phyloP scores from a whole-genome alignment of 1,140 invertebrate genomes.

The Hyphantria cunea region DNA sequence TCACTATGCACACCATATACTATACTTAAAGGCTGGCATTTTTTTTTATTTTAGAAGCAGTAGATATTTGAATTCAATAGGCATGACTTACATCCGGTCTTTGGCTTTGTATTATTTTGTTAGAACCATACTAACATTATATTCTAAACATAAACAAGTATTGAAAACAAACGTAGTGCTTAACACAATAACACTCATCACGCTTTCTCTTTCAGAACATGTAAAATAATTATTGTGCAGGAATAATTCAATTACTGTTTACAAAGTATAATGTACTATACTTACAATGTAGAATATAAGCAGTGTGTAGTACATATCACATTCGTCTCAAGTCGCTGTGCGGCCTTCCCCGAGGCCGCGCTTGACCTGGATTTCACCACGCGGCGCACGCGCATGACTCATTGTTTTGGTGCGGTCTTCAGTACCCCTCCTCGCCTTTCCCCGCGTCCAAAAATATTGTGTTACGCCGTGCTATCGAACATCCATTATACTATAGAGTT shows the following conservation, averaged over 20 bases:
- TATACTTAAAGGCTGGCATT: no score
- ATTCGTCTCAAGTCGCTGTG: constrained; percentile 30
- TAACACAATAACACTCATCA: no score
- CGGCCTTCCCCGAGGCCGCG: constrained; percentile 61
- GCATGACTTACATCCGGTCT: no score
- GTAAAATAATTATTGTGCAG: not conserved
- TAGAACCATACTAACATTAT: no score
- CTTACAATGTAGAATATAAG: no score
- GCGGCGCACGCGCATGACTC: constrained; percentile 50
- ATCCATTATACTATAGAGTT: constrained; percentile 14
- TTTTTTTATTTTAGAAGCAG: no score
- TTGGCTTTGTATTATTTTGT: no score
- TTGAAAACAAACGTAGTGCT: no score
- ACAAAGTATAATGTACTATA: constrained; percentile 7
- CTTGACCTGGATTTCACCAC: constrained; percentile 61
- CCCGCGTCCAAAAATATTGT: constrained; percentile 27
- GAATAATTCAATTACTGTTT: constrained; percentile 2
- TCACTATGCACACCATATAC: no score
- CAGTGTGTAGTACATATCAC: constrained; percentile 8
- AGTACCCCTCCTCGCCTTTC: constrained; percentile 1
- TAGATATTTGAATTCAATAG: no score
- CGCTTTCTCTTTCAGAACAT: no score
- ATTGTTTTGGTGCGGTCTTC: constrained; percentile 52
- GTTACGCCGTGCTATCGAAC: constrained; percentile 25
- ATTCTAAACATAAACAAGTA: no score